Base-by-base conservation (phyloP, 2,797 vertebrate species). In the Forpus xanthops region DNA sequence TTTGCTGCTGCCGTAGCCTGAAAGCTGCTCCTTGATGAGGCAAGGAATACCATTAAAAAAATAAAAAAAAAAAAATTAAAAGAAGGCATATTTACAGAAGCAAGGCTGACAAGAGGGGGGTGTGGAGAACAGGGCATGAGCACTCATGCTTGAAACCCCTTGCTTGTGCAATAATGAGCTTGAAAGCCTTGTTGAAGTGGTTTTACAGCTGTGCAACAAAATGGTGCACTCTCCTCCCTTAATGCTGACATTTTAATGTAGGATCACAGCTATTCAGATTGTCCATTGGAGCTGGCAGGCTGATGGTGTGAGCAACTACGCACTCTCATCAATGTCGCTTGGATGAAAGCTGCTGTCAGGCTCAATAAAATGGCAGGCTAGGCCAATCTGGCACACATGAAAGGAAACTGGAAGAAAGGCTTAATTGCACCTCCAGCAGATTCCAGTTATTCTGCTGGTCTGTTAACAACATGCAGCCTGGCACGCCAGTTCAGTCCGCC, bases 241-340 rank as follows among this genome's bases (percentile, higher is more conserved):
- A 95, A 97, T 93, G 94, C 96, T 97, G 96, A 97, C 96, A 96
- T 97, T 97, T 96, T 96, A 96, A 96, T 96, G 94, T 94, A 97
- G 95, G 96, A 96, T 96, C 95, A 94, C 94, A 95, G 96, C 94
- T 95, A 96, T 97, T 96, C 96, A 97, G 95, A 97, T 94, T 97
- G 96, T 95, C 95, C 95, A 96, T 92, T 97, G 96, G 96, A 97
- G 94, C 96, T 96, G 96, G 94, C 96, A 97, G 96, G 93, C 96
- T 96, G 96, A 96, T 95, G 96, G 96, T 95, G 96, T 96, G 96
- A 96, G 96, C 94, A 96, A 96, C 96, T 96, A 95, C 93, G 25
- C 85, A 94, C 96, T 96, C 95, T 95, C 96, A 96, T 96, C 96
- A 96, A 94, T 96, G 96, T 96, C 96, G 94, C 90, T 94, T 84